Evolutionary conservation across 2,888 invertebrate species (phyloP), one percentile per base, ranked within the genome.

Genomic region (Xylocampa areola): DNA sequence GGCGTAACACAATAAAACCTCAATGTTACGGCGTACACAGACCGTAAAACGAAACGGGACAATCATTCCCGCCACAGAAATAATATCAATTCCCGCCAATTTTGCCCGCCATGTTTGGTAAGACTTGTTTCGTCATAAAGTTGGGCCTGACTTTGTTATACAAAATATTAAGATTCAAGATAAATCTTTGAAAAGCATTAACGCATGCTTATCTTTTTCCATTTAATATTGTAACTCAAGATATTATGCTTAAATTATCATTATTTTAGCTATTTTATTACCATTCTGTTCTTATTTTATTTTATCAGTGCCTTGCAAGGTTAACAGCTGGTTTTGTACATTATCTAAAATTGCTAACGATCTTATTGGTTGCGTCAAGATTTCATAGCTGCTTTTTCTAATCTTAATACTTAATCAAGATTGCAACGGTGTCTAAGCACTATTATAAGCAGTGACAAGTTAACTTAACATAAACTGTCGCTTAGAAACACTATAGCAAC

Each of bases 31-130:
- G 76, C 79, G 77, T 64, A 68, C 73, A 71, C 50, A 39, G 74
- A 61, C 73, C 82, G 83, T 87, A 84, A 86, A 86, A 86, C 72
- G 80, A 69, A 83, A 82, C 81, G 83, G 78, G 74, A 73, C 71
- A 67, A 73, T 77, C 77, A 74, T 81, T 82, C 81, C 80, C 77
- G 73, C 74, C 72, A 69, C 61, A 70, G 62, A 66, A 69, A 70
- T 66, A 68, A 69, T 74, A 64, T 72, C 71, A 68, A 77, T 78
- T 75, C 79, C 78, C 76, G 78, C 76, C 73, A 77, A 81, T 78
- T 79, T 74, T 70, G 57, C 53, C 48, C 19, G 40, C 55, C 51
- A 50, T 57, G 29, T 43, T 59, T 8, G 32, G 19, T 29, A 66
- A 58, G 49, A 64, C 59, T 71, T n/a, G n/a, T n/a, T n/a, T n/a